Evolutionary conservation across 2,797 vertebrate species (phyloP).

Genomic region (Micropoecilia bifurca): DNA sequence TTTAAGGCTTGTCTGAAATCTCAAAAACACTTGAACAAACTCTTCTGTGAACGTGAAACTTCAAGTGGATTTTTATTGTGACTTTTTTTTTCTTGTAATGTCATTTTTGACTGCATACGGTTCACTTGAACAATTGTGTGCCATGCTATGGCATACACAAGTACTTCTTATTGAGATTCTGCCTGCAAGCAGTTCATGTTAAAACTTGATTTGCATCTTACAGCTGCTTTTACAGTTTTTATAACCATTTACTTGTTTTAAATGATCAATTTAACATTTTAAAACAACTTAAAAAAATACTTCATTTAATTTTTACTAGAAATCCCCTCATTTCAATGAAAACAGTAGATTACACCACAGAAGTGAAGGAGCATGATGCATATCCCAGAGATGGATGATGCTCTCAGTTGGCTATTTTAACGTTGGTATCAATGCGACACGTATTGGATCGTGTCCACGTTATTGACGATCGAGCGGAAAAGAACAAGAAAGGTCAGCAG

Average conservation of each 20-base stretch:
- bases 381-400: background rate
- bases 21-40: background rate
- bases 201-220: background rate
- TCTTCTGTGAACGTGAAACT: background rate
- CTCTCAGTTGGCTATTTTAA: background rate
- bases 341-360: background rate
- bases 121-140: background rate
- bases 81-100: background rate
- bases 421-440: background rate
- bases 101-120: background rate
- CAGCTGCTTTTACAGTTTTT: background rate
- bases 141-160: background rate
- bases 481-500: background rate
- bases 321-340: background rate
- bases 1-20: background rate
- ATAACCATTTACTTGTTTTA: background rate
- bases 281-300: too few species aligned
- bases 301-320: background rate
- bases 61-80: background rate
- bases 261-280: background rate
- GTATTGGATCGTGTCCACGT: background rate
- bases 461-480: background rate
- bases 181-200: background rate
- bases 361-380: background rate
- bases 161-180: background rate